A percentile compares a stretch with the other conserved stretches of the same genome.
These are phyloP conservation scores for Lasioglossum leucozonium DNA, from an alignment of 2,888 invertebrate species.

Conservation along the genomic window DNA sequence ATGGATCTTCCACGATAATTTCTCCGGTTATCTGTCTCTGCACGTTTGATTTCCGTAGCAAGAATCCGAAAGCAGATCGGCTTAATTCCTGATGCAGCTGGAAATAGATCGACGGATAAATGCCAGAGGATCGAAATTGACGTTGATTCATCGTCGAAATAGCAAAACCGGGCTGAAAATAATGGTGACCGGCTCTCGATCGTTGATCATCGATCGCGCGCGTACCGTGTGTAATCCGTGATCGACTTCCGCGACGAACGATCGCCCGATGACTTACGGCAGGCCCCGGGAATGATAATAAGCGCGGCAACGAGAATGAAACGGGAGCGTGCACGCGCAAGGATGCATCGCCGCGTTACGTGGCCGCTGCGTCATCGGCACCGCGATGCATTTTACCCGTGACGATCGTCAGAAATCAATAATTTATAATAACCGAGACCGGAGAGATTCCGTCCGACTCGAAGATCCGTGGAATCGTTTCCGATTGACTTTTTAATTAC, in stretches of 20 bases:
- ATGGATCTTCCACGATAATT: conserved; percentile 13
- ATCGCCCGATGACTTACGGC: neutral
- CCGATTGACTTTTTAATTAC: neutral
- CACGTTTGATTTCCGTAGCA: neutral
- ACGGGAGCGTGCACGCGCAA: conserved; percentile 33
- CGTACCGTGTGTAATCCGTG: neutral
- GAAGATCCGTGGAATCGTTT: neutral
- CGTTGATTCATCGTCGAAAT: conserved; percentile 12
- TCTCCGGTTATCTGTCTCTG: neutral
- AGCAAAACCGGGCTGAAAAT: neutral
- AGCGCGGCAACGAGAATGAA: conserved; percentile 35
- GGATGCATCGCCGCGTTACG: conserved; percentile 45
- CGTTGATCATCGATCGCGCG: neutral
- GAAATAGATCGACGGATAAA: neutral
- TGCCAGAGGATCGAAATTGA: neutral
- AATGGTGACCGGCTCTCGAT: neutral
- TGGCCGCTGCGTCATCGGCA: conserved; percentile 28
- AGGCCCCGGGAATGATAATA: conserved; percentile 28
- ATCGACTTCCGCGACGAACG: neutral
- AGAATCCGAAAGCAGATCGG: neutral
- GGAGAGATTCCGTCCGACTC: neutral
- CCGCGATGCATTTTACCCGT: conserved; percentile 27
- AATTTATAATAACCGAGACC: neutral
- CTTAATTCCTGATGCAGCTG: neutral
- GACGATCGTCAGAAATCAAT: conserved; percentile 15